These are phyloP conservation scores for Plecturocebus donacophilus DNA, from an alignment of 2,113 vertebrate genomes.

Conservation along the genomic window DNA sequence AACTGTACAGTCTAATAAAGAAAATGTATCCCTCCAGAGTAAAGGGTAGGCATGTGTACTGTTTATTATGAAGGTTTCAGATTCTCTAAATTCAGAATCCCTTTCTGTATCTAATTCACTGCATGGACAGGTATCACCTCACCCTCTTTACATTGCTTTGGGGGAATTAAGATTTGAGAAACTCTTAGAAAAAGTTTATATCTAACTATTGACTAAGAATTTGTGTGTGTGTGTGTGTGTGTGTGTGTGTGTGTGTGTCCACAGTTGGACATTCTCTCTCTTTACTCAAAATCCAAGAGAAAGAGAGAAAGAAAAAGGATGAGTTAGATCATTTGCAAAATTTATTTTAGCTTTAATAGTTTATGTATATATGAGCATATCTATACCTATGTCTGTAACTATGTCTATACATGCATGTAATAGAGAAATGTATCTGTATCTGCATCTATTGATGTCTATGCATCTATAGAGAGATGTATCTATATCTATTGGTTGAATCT, in stretches of 20 bases:
- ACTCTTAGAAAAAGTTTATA: background rate
- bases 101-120: background rate
- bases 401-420: background rate
- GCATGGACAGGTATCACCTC: background rate
- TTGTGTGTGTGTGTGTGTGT: background rate
- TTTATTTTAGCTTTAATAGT: background rate
- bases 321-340: background rate
- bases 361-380: background rate
- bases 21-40: background rate
- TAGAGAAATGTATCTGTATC: background rate
- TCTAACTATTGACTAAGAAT: background rate
- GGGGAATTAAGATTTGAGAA: background rate
- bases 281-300: background rate
- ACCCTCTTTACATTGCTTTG: background rate
- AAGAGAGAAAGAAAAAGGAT: background rate
- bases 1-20: background rate
- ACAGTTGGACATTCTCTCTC: background rate
- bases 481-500: background rate
- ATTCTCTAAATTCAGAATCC: background rate
- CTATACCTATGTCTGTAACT: background rate
- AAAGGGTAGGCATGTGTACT: background rate
- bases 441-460: no score
- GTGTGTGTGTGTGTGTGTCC: background rate
- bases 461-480: background rate
- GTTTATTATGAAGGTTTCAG: background rate